Evolutionary conservation across 2,797 vertebrate genomes (phyloP), one percentile per base, ranked within the genome.

Genomic region (Sphaeramia orbicularis): DNA sequence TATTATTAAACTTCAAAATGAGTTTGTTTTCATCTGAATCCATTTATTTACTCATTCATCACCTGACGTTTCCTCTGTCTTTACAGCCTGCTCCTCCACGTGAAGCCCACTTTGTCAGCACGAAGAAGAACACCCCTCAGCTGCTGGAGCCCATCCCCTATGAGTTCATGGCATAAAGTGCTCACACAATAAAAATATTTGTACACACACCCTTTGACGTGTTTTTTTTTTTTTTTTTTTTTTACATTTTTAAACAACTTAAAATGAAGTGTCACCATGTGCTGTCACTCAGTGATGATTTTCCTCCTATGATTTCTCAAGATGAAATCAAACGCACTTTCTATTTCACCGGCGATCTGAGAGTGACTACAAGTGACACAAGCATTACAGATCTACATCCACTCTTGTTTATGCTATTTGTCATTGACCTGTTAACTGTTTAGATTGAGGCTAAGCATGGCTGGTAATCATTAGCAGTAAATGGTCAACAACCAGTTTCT

Each of bases 141-240:
- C 94, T 99, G 78, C 92, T 99, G 91, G 98, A 99, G 91, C 97
- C 98, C 83, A 99, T 99, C 90, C 97, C 97, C 38, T 99, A 98
- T 3, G 97, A 99, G 92, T 99, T 99, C 91, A 99, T 99, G 97
- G 97, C 98, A 74, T 99, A 96, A 95, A 84, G 48, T 81, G 15
- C 81, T 90, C 41, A 81, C 76, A 65, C 72, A 91, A 91, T 93
- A 94, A 96, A 96, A 43, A 72, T 70, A 70, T 93, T 94, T 93
- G 80, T 93, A 92, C 86, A 89, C 89, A 86, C 12, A 0, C 30
- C 10, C 24, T 27, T 27, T 3, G 24, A 27, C 21, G 8, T 14
- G 73, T 2, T 65, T 63, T 41, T 2, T 10, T 0, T 51, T 42
- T 45, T 81, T 6, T 0, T 66, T 35, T 50, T 77, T n/a, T n/a